These are phyloP conservation scores for Miltochrista miniata DNA, from an alignment of 2,888 invertebrate genomes.

Conservation along the genomic window DNA sequence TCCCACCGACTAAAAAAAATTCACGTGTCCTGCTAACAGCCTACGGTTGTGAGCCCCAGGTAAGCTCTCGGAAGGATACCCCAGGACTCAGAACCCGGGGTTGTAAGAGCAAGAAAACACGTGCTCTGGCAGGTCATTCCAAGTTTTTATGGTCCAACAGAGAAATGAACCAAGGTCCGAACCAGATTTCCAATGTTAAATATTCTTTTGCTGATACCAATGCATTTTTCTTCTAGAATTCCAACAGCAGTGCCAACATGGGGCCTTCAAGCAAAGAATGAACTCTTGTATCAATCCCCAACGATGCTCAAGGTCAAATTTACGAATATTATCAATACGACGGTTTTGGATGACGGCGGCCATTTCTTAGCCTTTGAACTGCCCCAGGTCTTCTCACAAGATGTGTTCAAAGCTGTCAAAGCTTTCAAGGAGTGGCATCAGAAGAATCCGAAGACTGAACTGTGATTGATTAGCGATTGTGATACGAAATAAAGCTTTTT, in stretches of 20 bases:
- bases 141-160: too few relatives aligned
- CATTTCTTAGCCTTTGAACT: slow-evolving; percentile 93
- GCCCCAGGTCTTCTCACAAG: slow-evolving; percentile 86
- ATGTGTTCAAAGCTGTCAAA: slow-evolving; percentile 79
- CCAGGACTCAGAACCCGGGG: too few relatives aligned
- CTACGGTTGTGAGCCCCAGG: too few relatives aligned
- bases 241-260: slow-evolving; percentile 7
- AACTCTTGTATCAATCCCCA: slow-evolving; percentile 84
- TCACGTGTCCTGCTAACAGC: too few relatives aligned
- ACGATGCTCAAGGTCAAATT: slow-evolving; percentile 82
- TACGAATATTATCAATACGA: slow-evolving; percentile 86
- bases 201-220: too few relatives aligned
- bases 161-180: too few relatives aligned
- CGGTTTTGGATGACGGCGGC: slow-evolving; percentile 87
- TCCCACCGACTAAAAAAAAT: too few relatives aligned
- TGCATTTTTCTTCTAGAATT: slow-evolving; percentile 3
- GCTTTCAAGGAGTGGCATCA: slow-evolving; percentile 49
- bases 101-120: too few relatives aligned
- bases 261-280: slow-evolving; percentile 87
- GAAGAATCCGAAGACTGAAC: slow-evolving; percentile 46
- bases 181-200: too few relatives aligned
- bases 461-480: slow-evolving; percentile 35
- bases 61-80: too few relatives aligned
- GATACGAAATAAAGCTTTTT: slow-evolving; percentile 28
- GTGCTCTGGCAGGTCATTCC: too few relatives aligned